These are phyloP conservation scores for Aeoliscus strigatus DNA, from an alignment of 2,797 vertebrate genomes.

Conservation along the genomic window DNA sequence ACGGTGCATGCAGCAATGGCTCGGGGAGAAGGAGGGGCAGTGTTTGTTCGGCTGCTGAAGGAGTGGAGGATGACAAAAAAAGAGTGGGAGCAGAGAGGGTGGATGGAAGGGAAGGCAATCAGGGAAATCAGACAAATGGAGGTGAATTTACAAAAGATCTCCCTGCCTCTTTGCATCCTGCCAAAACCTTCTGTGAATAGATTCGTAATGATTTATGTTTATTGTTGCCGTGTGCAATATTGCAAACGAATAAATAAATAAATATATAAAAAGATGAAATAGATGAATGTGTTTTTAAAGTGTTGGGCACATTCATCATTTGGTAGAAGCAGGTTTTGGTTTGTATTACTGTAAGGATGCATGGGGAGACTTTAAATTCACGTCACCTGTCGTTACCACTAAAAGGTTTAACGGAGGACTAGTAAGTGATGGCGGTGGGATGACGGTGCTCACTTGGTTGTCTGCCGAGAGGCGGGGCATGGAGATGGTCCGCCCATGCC, in stretches of 20 bases:
- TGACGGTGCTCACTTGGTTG: constrained; percentile 93
- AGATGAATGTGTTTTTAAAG: too few species aligned
- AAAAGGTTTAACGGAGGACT: constrained; percentile 29
- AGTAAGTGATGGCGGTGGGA: constrained; percentile 18
- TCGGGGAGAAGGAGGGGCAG: neutral
- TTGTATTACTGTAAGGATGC: too few species aligned
- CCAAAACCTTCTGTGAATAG: too few species aligned
- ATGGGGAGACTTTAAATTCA: too few species aligned
- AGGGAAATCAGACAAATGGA: constrained; percentile 13
- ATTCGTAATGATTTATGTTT: too few species aligned
- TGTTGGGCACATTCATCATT: too few species aligned
- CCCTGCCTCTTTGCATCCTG: too few species aligned
- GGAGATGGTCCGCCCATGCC: constrained; percentile 90
- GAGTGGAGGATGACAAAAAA: constrained; percentile 9
- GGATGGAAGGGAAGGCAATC: neutral
- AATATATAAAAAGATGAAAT: neutral
- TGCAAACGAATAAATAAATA: too few species aligned
- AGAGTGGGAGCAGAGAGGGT: constrained; percentile 1
- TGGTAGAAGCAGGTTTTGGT: too few species aligned
- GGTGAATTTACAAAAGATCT: constrained; percentile 38
- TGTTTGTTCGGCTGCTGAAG: constrained; percentile 8
- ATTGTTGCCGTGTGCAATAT: too few species aligned
- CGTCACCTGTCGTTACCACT: too few species aligned
- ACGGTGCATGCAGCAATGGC: neutral
- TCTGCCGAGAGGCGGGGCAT: constrained; percentile 96